Evolutionary conservation across 2,888 invertebrate species (phyloP), one percentile per base, ranked within the genome.

Genomic region (Arrhopalites spinosus): DNA sequence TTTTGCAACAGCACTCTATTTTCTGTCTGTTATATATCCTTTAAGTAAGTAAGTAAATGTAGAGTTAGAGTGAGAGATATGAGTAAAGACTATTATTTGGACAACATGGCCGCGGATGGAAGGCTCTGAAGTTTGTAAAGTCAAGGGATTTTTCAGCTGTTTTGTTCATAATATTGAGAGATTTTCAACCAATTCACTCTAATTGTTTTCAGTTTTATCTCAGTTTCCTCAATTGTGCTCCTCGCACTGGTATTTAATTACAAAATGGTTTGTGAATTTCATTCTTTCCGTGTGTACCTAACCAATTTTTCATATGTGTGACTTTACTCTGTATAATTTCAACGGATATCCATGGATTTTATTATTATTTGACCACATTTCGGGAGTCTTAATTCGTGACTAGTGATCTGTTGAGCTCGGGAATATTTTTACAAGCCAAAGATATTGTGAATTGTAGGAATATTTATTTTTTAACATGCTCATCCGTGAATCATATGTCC

Each of bases 91-190:
- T 66, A 74, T 66, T 67, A 74, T 67, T 74, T 67, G 66, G 67
- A 66, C 53, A 74, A 74, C 74, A 74, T 74, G 74, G 74, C 74
- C 67, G 67, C 66, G 36, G 5, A 36, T 11, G 36, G 36, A 7
- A 3, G 36, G 36, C n/a, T n/a, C n/a, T 36, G 36, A 36, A 36
- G 36, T 36, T 11, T 36, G 36, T 36, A 11, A 36, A 36, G n/a
- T 36, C 36, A 36, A 15, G 56, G 56, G 23, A 23, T 20, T 56
- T 56, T 56, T 56, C 20, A 56, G 13, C 29, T 61, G 25, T 64
- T 64, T 64, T n/a, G 29, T 64, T 64, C 64, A 43, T 64, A 43
- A 64, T 64, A 29, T 64, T 64, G 36, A 13, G 23, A 64, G n/a
- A 36, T 64, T 43, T 64, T 64, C 64, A 64, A 43, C 1, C n/a